Evolutionary conservation across 2,888 invertebrate species (phyloP).

Genomic region (Fragum sueziense): DNA sequence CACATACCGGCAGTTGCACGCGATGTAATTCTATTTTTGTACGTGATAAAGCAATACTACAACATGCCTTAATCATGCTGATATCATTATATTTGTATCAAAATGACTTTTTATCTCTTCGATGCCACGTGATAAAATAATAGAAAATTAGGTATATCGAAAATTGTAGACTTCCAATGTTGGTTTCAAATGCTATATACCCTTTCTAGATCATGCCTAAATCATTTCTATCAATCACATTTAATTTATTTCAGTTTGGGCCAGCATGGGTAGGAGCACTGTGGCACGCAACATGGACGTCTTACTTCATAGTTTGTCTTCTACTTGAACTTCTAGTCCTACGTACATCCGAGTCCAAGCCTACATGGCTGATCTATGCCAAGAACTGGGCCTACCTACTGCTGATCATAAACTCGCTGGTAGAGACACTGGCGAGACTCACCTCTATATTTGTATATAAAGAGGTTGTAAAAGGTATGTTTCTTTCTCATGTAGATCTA

Average conservation of each 20-base stretch:
- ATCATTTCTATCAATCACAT: too few relatives aligned
- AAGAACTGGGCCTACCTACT: constrained; percentile 38
- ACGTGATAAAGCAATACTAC: neutral
- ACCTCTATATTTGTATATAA: neutral
- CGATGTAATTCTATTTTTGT: neutral
- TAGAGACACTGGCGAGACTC: constrained; percentile 5
- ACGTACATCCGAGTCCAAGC: constrained; percentile 2
- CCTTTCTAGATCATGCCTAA: too few relatives aligned
- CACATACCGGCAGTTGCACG: too few relatives aligned
- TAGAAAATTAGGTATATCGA: too few relatives aligned
- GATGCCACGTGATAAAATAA: too few relatives aligned
- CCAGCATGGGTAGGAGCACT: constrained; percentile 20
- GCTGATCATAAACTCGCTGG: neutral
- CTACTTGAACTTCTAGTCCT: constrained; percentile 35
- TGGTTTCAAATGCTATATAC: too few relatives aligned
- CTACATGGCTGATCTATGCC: constrained; percentile 29
- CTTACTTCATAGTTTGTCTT: constrained; percentile 24
- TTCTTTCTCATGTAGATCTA: neutral
- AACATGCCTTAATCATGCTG: neutral
- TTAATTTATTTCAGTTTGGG: constrained; percentile 21
- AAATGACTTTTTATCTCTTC: too few relatives aligned
- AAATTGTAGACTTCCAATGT: too few relatives aligned
- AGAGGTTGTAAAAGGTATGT: constrained; percentile 10
- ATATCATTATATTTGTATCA: neutral
- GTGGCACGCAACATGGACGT: constrained; percentile 35